Conservation (phyloP, 1,140 invertebrate species). For the Glossosoma conforme region DNA sequence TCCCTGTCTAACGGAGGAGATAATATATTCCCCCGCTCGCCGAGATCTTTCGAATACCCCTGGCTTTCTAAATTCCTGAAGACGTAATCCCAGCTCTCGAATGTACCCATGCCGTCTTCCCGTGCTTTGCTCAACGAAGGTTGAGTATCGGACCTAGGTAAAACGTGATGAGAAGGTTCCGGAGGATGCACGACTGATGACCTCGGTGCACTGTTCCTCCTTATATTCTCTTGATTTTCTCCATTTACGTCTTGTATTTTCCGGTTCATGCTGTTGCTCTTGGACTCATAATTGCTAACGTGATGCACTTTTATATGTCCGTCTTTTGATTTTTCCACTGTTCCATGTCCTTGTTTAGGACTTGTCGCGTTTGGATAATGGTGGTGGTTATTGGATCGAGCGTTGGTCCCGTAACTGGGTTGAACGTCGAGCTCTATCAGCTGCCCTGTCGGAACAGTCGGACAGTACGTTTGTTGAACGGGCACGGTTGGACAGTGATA, state of each 20-base stretch:
- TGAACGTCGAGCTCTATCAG: conserved; percentile 67
- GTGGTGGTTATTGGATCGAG: conserved; percentile 1
- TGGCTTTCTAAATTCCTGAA: conserved; percentile 69
- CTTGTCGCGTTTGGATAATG: conserved; percentile 11
- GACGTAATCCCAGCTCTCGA: conserved; percentile 74
- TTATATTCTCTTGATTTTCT: conserved; percentile 34
- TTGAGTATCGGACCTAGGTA: conserved; percentile 45
- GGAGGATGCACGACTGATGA: conserved; percentile 32
- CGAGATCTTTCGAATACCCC: conserved; percentile 65
- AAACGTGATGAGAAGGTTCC: conserved; percentile 34
- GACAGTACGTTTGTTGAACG: conserved; percentile 37
- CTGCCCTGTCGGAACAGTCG: conserved; percentile 56
- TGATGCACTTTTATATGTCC: conserved; percentile 19
- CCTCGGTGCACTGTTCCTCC: conserved; percentile 38
- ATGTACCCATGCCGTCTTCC: conserved; percentile 57
- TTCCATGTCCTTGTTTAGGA: conserved; percentile 15
- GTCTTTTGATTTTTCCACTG: conserved; percentile 8
- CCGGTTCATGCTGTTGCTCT: conserved; percentile 29
- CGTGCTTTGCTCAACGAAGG: conserved; percentile 46
- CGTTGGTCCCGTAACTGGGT: conserved; percentile 24
- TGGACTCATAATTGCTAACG: conserved; percentile 34
- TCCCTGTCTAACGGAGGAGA: conserved; percentile 45
- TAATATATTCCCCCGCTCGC: conserved; percentile 57
- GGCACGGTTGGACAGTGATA: conserved; percentile 37
- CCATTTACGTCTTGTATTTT: conserved; percentile 16